phyloP scores from a whole-genome alignment of 2,113 vertebrate genomes.

The Sakesphorus luctuosus region DNA sequence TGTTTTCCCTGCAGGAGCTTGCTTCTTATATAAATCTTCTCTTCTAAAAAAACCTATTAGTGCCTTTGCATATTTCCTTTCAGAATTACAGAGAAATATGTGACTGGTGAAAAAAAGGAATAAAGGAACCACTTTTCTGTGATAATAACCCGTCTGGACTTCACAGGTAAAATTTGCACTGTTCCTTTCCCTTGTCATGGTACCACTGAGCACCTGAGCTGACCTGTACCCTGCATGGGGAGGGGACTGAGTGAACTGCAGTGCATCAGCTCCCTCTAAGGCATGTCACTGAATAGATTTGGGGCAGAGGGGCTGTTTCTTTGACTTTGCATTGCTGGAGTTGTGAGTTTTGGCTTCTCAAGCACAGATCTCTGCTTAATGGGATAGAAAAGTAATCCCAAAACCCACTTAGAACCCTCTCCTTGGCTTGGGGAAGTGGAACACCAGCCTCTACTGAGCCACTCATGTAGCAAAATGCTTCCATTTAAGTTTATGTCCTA shows the following conservation, averaged over 20 bases:
- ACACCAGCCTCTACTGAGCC: neutral
- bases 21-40: neutral
- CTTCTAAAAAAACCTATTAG: neutral
- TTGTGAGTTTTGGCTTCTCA: neutral
- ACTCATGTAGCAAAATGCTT: neutral
- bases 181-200: accelerated
- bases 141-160: neutral
- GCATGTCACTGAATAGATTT: neutral
- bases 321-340: neutral
- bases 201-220: neutral
- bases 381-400: neutral
- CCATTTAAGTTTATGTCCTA: neutral
- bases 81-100: neutral
- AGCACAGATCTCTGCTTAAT: neutral
- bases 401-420: neutral
- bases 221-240: accelerated
- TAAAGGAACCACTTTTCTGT: neutral
- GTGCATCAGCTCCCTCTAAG: neutral
- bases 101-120: neutral
- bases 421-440: neutral
- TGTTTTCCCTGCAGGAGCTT: neutral
- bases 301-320: neutral
- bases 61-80: neutral
- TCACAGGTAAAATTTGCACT: neutral
- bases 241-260: neutral